Base-by-base conservation (phyloP, 2,888 invertebrate genomes). In the Reticulitermes lucifugus region DNA sequence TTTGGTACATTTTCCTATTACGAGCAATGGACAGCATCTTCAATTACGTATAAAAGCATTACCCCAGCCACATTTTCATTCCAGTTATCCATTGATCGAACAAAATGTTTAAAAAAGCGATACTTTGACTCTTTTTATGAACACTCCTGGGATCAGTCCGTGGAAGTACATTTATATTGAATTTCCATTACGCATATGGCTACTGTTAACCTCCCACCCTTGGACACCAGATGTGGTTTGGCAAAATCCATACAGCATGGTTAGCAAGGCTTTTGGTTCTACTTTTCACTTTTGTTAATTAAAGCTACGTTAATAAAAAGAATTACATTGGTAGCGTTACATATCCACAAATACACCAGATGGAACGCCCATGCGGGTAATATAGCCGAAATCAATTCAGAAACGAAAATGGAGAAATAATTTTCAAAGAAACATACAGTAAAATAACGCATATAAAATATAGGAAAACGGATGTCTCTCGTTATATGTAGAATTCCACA, bases 161-260 rank as follows among this genome's bases (percentile, higher is more conserved):
- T n/a, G 18, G 2, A 46, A 77, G 77, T 51, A 51, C 77, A 77
- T 77, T 43, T 77, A 51, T 77, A 77, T 77, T 77, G 77, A 51
- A 77, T 77, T 77, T 77, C 51, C 77, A 77, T 77, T 77, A 77
- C 77, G 77, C 22, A 77, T 77, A 77, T 77, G 18, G 77, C 77
- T 73, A 46, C 51, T 77, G 77, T 77, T 77, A 51, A 77, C 77
- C 77, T 65, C 65, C 65, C 65, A 21, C 65, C 65, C 46, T 77
- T 7, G 21, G 5, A 77, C n/a, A n/a, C 77, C 77, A 77, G 77
- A 77, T 77, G 77, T n/a, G 77, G 77, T 46, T 77, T 77, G 43
- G 73, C 46, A 46, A 77, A 77, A 77, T 77, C 77, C 46, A 77
- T 77, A 51, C 21, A 77, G n/a, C 51, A 51, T n/a, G 41, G 46